A percentile compares a stretch with the other conserved stretches of the same genome.
Conservation (phyloP, 2,888 invertebrate genomes). For the Watsonalla binaria region DNA sequence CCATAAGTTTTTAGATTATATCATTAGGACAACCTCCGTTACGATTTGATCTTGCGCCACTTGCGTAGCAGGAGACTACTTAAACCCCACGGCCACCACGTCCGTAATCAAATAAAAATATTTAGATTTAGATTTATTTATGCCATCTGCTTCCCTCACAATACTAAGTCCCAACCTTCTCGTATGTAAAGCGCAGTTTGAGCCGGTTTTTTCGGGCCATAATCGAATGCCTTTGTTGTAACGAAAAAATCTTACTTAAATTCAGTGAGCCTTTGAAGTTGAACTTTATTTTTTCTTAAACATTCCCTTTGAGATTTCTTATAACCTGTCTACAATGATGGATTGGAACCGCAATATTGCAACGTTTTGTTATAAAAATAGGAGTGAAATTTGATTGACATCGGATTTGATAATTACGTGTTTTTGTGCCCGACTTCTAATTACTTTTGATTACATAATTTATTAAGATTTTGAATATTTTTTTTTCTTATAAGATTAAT, state of each 20-base stretch:
- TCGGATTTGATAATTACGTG: too few species aligned
- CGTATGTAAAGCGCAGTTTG: conserved; percentile 14
- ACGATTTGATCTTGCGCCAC: too few species aligned
- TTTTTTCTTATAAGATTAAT: too few species aligned
- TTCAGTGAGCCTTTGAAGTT: conserved; percentile 39
- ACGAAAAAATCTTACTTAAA: conserved; percentile 34
- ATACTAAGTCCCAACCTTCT: neutral
- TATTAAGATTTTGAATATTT: too few species aligned
- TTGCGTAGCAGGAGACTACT: too few species aligned
- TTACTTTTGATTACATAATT: too few species aligned
- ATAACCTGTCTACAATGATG: conserved; percentile 20
- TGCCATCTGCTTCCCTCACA: neutral
- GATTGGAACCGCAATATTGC: conserved; percentile 7
- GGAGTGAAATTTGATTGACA: neutral
- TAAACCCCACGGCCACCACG: too few species aligned
- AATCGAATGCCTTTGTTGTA: conserved; percentile 47
- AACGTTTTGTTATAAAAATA: neutral
- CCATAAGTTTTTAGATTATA: too few species aligned
- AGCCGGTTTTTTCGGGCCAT: conserved; percentile 28
- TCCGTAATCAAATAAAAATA: too few species aligned
- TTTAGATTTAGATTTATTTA: neutral
- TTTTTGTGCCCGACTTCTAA: too few species aligned
- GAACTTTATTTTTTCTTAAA: conserved; percentile 25
- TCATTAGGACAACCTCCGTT: too few species aligned
- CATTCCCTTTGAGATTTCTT: conserved; percentile 22